Evolutionary conservation across 2,888 invertebrate species (phyloP).

Genomic region (Formica aserva): DNA sequence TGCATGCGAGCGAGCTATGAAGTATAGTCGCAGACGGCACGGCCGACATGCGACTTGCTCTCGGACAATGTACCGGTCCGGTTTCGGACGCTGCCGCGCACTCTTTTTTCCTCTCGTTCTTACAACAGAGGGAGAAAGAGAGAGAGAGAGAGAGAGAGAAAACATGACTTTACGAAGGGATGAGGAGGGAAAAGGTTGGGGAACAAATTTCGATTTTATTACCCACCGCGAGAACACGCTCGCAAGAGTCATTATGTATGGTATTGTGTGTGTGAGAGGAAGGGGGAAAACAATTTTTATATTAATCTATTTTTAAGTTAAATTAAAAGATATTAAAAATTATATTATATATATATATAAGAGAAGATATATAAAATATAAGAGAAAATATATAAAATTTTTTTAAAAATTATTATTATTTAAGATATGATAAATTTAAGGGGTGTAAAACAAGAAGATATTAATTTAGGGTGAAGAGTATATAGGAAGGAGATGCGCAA

Average conservation of each 20-base stretch:
- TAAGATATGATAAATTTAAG: background rate
- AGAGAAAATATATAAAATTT: too few species aligned
- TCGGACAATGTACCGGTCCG: conserved; percentile 78
- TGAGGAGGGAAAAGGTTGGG: background rate
- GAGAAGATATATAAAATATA: too few species aligned
- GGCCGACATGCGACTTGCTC: conserved; percentile 82
- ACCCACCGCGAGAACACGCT: conserved; percentile 39
- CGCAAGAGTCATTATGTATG: background rate
- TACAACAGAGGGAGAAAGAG: conserved; percentile 10
- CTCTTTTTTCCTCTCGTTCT: background rate
- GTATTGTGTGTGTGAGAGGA: background rate
- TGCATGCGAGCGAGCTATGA: conserved; percentile 81
- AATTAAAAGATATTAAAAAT: background rate
- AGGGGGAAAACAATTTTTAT: background rate
- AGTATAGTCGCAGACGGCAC: conserved; percentile 79
- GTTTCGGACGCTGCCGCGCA: conserved; percentile 58
- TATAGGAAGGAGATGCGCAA: background rate
- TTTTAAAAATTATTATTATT: too few species aligned
- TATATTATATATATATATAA: too few species aligned
- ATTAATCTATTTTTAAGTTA: background rate
- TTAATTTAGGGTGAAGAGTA: background rate
- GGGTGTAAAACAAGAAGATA: background rate
- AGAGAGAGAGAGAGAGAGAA: background rate
- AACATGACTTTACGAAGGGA: background rate
- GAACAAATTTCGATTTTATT: conserved; percentile 79